Evolutionary conservation across 2,888 invertebrate species (phyloP).

Genomic region (Machimus atricapillus): DNA sequence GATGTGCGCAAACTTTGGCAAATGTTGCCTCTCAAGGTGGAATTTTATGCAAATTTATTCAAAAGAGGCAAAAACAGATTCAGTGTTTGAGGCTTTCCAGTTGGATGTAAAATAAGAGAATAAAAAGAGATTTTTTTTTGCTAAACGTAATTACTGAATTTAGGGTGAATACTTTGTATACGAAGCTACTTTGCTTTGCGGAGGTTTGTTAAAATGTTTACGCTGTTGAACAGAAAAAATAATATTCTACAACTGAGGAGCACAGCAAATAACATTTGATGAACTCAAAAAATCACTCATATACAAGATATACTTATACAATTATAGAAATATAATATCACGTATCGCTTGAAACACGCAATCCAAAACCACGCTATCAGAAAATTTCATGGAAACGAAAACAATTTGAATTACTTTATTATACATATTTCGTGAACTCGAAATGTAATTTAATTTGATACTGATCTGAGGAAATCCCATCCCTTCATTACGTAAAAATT

Average conservation of each 20-base stretch:
- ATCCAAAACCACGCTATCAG: neutral
- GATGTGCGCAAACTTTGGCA: neutral
- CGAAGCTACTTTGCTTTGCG: neutral
- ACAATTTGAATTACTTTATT: neutral
- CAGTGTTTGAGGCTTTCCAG: neutral
- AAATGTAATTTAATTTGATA: neutral
- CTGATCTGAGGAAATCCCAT: neutral
- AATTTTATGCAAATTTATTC: neutral
- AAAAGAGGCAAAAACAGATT: neutral
- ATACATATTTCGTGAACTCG: too few species aligned
- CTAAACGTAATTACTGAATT: neutral
- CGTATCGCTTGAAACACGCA: neutral
- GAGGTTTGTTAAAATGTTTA: neutral
- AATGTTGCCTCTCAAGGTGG: neutral
- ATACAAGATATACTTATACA: neutral
- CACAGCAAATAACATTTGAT: neutral
- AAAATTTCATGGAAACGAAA: neutral
- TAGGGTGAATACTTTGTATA: neutral
- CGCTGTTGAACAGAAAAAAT: neutral
- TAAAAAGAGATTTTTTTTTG: neutral
- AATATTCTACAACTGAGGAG: neutral
- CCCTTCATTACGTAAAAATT: neutral
- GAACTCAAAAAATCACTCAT: neutral
- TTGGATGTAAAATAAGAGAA: neutral
- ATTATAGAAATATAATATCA: neutral